These are phyloP conservation scores for Lepidurus apus DNA, from an alignment of 1,140 invertebrate genomes.

Conservation along the genomic window DNA sequence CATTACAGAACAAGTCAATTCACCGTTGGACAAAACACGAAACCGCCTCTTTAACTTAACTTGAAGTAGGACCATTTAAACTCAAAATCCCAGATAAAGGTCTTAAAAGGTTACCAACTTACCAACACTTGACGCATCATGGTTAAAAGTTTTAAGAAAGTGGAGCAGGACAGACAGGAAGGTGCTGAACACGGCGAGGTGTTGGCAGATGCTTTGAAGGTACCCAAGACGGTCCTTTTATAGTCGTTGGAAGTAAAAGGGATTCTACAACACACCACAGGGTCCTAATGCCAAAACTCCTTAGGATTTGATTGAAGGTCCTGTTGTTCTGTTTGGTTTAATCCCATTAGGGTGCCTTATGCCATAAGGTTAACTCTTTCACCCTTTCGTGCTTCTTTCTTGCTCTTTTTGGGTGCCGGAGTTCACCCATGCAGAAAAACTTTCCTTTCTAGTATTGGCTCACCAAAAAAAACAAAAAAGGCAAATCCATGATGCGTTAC, in stretches of 20 bases:
- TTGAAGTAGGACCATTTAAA: no score
- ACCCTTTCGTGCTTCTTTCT: slow-evolving; percentile 1
- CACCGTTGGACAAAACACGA: no score
- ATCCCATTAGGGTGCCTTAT: no score
- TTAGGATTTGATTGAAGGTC: no score
- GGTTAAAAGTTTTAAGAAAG: neutral
- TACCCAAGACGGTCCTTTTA: neutral
- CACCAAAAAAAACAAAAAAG: neutral
- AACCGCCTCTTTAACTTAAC: no score
- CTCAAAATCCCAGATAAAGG: no score
- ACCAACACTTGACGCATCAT: neutral
- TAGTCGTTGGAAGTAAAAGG: no score
- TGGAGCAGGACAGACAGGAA: neutral
- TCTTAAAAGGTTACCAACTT: neutral
- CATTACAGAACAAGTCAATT: neutral
- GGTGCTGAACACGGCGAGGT: neutral
- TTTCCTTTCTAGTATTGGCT: neutral
- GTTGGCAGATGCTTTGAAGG: neutral
- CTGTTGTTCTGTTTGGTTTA: no score
- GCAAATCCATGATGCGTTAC: neutral
- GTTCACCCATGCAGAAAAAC: slow-evolving; percentile 3
- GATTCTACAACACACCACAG: no score
- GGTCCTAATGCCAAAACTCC: no score
- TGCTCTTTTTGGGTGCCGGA: neutral
- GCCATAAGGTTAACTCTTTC: neutral